Base-by-base conservation (phyloP, 2,888 invertebrate species). In the Andrena flavipes region DNA sequence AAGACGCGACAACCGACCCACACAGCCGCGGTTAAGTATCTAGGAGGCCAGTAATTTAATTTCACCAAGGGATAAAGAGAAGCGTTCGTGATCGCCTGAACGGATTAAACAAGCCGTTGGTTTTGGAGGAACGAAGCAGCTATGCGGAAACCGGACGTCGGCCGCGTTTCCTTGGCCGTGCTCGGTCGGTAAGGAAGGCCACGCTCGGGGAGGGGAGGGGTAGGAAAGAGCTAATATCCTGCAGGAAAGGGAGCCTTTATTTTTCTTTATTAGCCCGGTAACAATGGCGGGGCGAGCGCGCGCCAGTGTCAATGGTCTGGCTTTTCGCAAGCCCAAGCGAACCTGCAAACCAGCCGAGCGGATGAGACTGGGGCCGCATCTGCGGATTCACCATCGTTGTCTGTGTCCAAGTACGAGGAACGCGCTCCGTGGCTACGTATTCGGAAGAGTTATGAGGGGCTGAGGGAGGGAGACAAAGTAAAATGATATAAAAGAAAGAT, bases 211-310 rank as follows among this genome's bases (percentile, higher is more conserved):
- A 29, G 35, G 10, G 0, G 35, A 6, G 0, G 26, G 65, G 54
- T 73, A 77, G 85, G 60, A 67, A 79, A 78, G 85, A 86, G 88
- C 88, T 90, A 90, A 91, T 91, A 91, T 90, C 90, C 88, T 87
- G 84, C 72, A 62, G 72, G 72, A 67, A 82, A 76, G 65, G 86
- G 83, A 84, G 85, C 87, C 89, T 90, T 90, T 92, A 91, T 92
- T 91, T 91, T 90, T 92, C 90, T 91, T 90, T 91, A 91, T 91
- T 91, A 91, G 89, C 85, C 82, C 78, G 88, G 84, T 78, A 87
- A 88, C 90, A 89, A 89, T 87, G 86, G 76, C 76, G 62, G 49
- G 26, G 71, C 2, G 42, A 42, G 42, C 64, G 67, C 62, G 78
- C 80, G 60, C 76, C 82, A 77, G 85, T 89, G 89, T 89, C 89